Evolutionary conservation across 2,888 invertebrate genomes (phyloP).

Genomic region (Cerceris rybyensis): DNA sequence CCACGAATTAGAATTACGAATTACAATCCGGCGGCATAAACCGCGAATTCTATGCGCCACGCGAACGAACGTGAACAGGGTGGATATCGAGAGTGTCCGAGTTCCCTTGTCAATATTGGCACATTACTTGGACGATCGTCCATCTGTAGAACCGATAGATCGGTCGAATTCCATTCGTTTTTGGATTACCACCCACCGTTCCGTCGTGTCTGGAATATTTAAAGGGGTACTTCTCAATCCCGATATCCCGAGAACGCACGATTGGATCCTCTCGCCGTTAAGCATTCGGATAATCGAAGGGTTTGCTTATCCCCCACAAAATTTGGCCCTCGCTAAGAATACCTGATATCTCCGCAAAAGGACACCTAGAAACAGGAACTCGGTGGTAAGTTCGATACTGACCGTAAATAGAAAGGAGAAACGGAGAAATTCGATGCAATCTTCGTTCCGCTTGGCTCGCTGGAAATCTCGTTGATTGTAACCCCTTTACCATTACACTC

Average conservation of each 20-base stretch:
- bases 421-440: too few species aligned
- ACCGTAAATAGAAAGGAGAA: too few species aligned
- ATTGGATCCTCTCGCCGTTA: background rate
- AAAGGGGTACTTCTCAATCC: background rate
- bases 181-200: background rate
- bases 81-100: slow-evolving; percentile 20
- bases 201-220: background rate
- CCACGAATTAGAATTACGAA: slow-evolving; percentile 64
- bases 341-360: too few species aligned
- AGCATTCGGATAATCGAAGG: background rate
- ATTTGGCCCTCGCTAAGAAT: too few species aligned
- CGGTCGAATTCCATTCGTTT: slow-evolving; percentile 18
- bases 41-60: slow-evolving; percentile 12
- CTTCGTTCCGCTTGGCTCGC: too few species aligned
- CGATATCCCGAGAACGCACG: background rate
- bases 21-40: slow-evolving; percentile 64
- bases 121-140: slow-evolving; percentile 51
- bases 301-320: too few species aligned
- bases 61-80: slow-evolving; percentile 37
- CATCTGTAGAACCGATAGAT: slow-evolving; percentile 9
- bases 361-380: too few species aligned
- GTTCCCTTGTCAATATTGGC: slow-evolving; percentile 51
- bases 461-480: too few species aligned
- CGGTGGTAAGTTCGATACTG: too few species aligned
- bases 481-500: too few species aligned